Evolutionary conservation across 2,113 vertebrate genomes (phyloP).

Genomic region (Aythya baeri): DNA sequence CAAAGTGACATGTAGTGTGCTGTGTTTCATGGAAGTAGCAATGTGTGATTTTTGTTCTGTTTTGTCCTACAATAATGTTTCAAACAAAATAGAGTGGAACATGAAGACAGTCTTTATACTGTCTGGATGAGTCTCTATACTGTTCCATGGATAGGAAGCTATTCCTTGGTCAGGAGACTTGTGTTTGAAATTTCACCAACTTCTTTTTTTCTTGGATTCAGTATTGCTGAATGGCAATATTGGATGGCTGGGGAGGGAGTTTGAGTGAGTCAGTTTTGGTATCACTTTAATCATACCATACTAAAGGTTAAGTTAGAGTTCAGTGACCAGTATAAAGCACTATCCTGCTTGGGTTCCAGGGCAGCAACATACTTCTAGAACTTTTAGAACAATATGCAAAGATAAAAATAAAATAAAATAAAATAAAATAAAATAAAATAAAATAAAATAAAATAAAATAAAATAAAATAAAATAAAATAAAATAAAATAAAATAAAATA

Average conservation of each 20-base stretch:
- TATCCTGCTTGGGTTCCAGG: not conserved
- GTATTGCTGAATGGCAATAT: not conserved
- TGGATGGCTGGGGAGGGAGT: not conserved
- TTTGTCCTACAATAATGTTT: not conserved
- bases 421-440: no score
- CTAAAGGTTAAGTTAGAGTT: not conserved
- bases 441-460: not conserved
- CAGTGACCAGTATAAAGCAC: not conserved
- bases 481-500: not conserved
- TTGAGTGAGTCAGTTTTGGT: not conserved
- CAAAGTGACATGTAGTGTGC: fast-evolving
- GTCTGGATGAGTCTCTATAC: not conserved
- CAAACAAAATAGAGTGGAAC: not conserved
- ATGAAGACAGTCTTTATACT: not conserved
- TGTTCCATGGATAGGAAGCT: not conserved
- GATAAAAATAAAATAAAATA: not conserved
- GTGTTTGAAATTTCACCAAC: not conserved
- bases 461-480: not conserved
- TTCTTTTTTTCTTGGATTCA: not conserved
- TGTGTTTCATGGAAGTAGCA: not conserved
- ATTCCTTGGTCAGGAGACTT: not conserved
- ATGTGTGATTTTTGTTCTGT: not conserved
- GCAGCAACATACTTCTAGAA: not conserved
- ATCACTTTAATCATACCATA: not conserved
- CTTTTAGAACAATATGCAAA: slow-evolving; percentile 6